Base-by-base conservation (phyloP, 2,888 invertebrate species). In the Pyrochroa serraticornis region DNA sequence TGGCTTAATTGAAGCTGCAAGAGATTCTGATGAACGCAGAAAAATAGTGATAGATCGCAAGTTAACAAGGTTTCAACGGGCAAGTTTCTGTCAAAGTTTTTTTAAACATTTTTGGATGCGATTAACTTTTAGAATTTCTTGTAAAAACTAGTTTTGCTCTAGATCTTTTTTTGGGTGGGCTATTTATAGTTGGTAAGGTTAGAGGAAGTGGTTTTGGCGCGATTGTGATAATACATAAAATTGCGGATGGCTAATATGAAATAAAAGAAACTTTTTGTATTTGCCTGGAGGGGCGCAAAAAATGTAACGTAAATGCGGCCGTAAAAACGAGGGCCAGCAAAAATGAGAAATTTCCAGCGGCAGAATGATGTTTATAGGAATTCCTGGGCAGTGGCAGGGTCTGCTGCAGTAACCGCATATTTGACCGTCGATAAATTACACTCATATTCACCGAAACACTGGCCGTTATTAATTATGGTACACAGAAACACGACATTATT, bases 371-470 rank as follows among this genome's bases (percentile, higher is more conserved):
- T 52, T 56, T 56, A 51, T 47, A 52, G 48, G 51, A 60, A 56
- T 60, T 56, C 60, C 60, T 44, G 38, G 37, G 37, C 13, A 46
- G 42, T 38, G 38, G 32, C 12, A 31, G 44, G 31, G 46, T 36
- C 13, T 33, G 45, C 46, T 46, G 54, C 53, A 53, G 36, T 42
- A 35, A 43, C 52, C 47, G 49, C 53, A 58, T 58, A 58, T 53
- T 53, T 58, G 58, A 44, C 43, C 53, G 49, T 39, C 58, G 30
- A 58, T 58, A 58, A 53, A 58, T 58, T 53, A 58, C 53, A 42
- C 37, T 44, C 44, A 48, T 53, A 53, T 53, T 53, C 53, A 44
- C 42, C 41, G 39, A 33, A 37, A 37, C 33, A 38, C 22, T 13
- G 55, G 12, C 42, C 14, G 33, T 43, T 43, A 48, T 55, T 55